Evolutionary conservation across 2,797 vertebrate species (phyloP).

Genomic region (Pangasius djambal): DNA sequence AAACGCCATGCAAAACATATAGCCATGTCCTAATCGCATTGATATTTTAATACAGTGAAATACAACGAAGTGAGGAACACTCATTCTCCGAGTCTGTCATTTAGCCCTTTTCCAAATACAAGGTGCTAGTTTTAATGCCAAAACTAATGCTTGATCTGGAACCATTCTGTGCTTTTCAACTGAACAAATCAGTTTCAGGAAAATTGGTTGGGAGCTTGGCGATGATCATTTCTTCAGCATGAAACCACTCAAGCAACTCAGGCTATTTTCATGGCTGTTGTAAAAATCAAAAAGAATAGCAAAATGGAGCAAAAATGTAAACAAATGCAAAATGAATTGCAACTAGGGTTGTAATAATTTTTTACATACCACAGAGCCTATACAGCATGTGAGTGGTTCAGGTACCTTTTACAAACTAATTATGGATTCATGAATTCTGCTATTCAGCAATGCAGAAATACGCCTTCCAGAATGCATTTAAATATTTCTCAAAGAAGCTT

Average conservation of each 20-base stretch:
- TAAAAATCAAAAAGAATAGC: not conserved
- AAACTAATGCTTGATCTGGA: constrained; percentile 1
- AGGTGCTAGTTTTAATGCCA: not conserved
- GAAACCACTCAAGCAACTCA: not conserved
- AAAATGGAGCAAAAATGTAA: not conserved
- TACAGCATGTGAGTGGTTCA: not conserved
- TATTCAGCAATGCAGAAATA: not conserved
- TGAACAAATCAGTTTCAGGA: not conserved
- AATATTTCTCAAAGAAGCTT: not conserved
- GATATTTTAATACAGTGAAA: not conserved
- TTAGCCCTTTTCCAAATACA: not conserved
- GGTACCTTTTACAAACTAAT: not conserved
- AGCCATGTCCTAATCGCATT: not conserved
- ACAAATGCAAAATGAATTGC: not conserved
- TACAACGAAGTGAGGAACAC: not conserved
- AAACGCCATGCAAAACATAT: not conserved
- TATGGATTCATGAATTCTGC: not conserved
- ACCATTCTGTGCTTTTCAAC: not conserved
- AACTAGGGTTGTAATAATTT: not conserved
- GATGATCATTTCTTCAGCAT: not conserved
- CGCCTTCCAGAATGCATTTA: not conserved
- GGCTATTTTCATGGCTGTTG: not conserved
- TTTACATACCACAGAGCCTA: not conserved
- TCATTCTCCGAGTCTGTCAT: not conserved
- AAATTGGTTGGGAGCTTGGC: not conserved